A percentile compares a stretch with the other conserved stretches of the same genome.
These are phyloP conservation scores for Porites rus DNA, from an alignment of 92 coral and sea anemone species.

Conservation along the genomic window DNA sequence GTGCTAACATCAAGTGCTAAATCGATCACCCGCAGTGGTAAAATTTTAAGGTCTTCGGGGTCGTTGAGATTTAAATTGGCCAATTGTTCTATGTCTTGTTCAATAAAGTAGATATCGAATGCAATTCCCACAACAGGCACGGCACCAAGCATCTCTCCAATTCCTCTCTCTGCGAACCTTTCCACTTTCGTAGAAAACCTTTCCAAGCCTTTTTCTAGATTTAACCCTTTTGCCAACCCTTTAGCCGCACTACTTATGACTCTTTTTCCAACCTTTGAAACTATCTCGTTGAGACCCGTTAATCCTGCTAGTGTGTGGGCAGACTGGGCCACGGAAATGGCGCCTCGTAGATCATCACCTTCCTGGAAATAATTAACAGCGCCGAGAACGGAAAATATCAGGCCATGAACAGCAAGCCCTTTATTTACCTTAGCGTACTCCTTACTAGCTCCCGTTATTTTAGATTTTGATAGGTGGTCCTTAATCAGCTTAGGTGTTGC, in stretches of 20 bases:
- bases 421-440: constrained; percentile 49
- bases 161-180: constrained; percentile 61
- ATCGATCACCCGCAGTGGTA: constrained; percentile 64
- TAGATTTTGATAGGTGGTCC: constrained; percentile 21
- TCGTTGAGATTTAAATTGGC: constrained; percentile 52
- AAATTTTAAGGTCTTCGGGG: constrained; percentile 50
- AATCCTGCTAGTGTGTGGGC: constrained; percentile 63
- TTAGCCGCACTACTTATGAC: constrained; percentile 26
- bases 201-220: constrained; percentile 41
- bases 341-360: constrained; percentile 52
- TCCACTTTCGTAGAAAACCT: constrained; percentile 48
- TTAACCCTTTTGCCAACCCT: constrained; percentile 34
- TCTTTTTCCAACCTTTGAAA: constrained; percentile 46
- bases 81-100: constrained; percentile 49
- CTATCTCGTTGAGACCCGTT: constrained; percentile 63
- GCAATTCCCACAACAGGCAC: constrained; percentile 67
- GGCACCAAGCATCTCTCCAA: constrained; percentile 64
- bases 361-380: constrained; percentile 43
- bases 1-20: constrained; percentile 65
- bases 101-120: constrained; percentile 57
- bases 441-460: constrained; percentile 23
- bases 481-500: constrained; percentile 50
- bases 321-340: constrained; percentile 58
- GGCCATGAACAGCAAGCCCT: constrained; percentile 65
- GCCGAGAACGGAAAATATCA: constrained; percentile 59